phyloP scores from a whole-genome alignment of 2,888 invertebrate species.

The Drosophila subsilvestris region DNA sequence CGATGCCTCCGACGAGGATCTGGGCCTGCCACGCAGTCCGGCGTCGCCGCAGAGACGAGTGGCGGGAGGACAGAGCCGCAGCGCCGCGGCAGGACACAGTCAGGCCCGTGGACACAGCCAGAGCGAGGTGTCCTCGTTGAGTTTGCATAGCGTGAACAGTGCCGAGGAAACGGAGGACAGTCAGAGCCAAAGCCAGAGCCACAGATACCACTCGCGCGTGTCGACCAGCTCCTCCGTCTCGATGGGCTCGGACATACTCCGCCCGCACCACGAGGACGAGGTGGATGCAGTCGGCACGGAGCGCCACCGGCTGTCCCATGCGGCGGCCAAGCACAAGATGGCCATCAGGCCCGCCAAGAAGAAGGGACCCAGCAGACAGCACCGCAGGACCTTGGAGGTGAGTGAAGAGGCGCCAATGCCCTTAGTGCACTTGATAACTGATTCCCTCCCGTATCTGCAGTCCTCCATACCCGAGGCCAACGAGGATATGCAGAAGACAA shows the following conservation, averaged over 20 bases:
- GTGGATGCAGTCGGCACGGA: constrained; percentile 80
- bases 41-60: constrained; percentile 87
- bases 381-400: constrained; percentile 86
- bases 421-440: constrained; percentile 1
- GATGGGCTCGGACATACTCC: constrained; percentile 64
- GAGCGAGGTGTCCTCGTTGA: constrained; percentile 81
- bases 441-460: constrained; percentile 81
- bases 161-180: constrained; percentile 84
- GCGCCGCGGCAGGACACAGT: constrained; percentile 21
- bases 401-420: constrained; percentile 10
- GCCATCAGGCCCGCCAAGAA: constrained; percentile 90
- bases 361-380: constrained; percentile 89
- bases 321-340: constrained; percentile 92
- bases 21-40: constrained; percentile 90
- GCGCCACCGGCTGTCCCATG: constrained; percentile 88
- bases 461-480: constrained; percentile 91
- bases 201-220: constrained; percentile 54
- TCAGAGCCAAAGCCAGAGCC: constrained; percentile 6
- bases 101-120: constrained; percentile 28
- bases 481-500: constrained; percentile 88
- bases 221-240: constrained; percentile 66
- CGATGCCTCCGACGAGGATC: constrained; percentile 90
- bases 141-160: constrained; percentile 89
- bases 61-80: constrained; percentile 45
- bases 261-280: constrained; percentile 69